Percentiles rank a stretch among this genome's conserved stretches.
Conservation (phyloP, 2,888 invertebrate species). For the Mesoligia furuncula region DNA sequence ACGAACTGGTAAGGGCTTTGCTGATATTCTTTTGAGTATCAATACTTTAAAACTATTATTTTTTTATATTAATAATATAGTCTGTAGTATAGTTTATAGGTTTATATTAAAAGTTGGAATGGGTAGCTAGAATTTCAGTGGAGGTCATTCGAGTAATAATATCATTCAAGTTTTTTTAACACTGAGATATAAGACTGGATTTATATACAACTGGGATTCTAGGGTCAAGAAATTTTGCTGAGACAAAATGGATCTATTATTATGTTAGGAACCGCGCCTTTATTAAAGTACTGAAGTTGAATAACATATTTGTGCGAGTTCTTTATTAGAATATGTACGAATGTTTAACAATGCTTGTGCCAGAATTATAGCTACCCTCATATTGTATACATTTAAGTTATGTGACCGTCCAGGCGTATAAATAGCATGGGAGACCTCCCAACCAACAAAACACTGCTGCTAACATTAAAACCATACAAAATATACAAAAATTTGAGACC, state of each 20-base stretch:
- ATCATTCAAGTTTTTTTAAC: slow-evolving; percentile 9
- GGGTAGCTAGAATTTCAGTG: slow-evolving; percentile 59
- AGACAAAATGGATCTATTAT: background rate
- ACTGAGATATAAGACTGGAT: slow-evolving; percentile 1
- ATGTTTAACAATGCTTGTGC: slow-evolving; percentile 1
- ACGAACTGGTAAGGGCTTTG: slow-evolving; percentile 87
- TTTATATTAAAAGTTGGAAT: slow-evolving; percentile 37
- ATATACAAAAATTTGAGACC: slow-evolving; percentile 50
- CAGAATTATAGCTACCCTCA: slow-evolving; percentile 58
- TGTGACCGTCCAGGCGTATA: slow-evolving; percentile 54
- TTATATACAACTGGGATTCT: slow-evolving; percentile 1
- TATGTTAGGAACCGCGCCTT: background rate
- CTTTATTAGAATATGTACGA: background rate
- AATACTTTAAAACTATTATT: slow-evolving; percentile 55
- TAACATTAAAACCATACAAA: slow-evolving; percentile 52
- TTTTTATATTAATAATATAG: slow-evolving; percentile 29
- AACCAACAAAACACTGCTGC: slow-evolving; percentile 32
- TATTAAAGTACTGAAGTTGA: background rate
- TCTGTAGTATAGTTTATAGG: slow-evolving; percentile 38
- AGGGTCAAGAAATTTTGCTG: background rate
- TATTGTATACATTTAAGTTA: slow-evolving; percentile 30
- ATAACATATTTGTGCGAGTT: background rate
- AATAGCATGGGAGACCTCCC: slow-evolving; percentile 34
- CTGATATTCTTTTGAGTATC: slow-evolving; percentile 58
- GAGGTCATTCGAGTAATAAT: slow-evolving; percentile 5